Conservation (phyloP, 2,113 vertebrate species). For the Alligator mississippiensis region DNA sequence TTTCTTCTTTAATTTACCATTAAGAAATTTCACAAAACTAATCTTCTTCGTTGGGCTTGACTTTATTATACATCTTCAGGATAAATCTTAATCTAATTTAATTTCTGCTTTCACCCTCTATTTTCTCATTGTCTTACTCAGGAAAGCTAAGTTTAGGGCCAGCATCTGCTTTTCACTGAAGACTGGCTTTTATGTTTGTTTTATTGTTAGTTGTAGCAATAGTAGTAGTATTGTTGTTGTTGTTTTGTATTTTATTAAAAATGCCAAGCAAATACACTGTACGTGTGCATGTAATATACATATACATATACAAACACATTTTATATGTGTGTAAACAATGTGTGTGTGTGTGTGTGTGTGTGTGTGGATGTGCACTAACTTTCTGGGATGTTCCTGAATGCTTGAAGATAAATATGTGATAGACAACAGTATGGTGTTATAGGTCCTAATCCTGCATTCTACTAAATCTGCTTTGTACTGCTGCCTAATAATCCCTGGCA, state of each 20-base stretch:
- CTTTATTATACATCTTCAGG: background rate
- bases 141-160: background rate
- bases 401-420: background rate
- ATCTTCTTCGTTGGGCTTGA: background rate
- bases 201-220: too few species aligned
- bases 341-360: too few species aligned
- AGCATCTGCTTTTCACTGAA: background rate
- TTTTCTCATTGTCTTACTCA: background rate
- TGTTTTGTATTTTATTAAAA: background rate
- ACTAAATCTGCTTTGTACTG: background rate
- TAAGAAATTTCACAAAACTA: conserved; percentile 17
- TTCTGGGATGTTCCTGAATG: background rate
- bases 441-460: background rate
- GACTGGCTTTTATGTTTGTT: background rate
- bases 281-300: background rate
- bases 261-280: background rate
- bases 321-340: too few species aligned
- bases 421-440: fast-evolving
- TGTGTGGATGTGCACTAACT: background rate
- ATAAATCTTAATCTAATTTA: background rate
- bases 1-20: background rate
- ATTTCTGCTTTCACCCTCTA: background rate
- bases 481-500: fast-evolving
- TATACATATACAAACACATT: too few species aligned
- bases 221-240: background rate